These are phyloP conservation scores for Pachyseris speciosa DNA, from an alignment of 64 coral and sea anemone species.

Conservation along the genomic window DNA sequence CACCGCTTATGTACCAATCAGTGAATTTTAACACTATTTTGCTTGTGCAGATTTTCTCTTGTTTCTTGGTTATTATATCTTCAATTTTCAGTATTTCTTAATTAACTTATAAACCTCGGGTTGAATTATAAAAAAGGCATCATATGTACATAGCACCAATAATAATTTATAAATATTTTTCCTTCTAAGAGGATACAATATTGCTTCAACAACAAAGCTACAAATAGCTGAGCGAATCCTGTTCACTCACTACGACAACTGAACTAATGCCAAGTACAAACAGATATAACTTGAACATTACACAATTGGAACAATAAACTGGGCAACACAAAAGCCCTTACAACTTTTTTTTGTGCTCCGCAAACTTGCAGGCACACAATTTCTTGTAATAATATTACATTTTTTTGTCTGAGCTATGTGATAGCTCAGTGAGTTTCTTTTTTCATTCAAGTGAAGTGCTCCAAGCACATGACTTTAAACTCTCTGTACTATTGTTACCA, in stretches of 20 bases:
- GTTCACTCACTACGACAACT: neutral
- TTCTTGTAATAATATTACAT: neutral
- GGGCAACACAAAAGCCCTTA: neutral
- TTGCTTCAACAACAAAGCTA: conserved; percentile 39
- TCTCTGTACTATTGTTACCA: no score
- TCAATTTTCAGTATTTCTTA: no score
- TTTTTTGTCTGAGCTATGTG: neutral
- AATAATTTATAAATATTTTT: neutral
- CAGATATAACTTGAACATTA: neutral
- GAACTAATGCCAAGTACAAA: neutral
- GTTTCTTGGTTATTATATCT: no score
- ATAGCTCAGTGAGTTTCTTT: neutral
- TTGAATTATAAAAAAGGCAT: neutral
- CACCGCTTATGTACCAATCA: no score
- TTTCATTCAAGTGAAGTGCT: neutral
- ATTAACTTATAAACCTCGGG: no score
- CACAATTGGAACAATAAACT: neutral
- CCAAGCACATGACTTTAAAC: no score
- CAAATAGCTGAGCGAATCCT: neutral
- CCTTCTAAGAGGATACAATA: conserved; percentile 18
- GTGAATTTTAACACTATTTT: no score
- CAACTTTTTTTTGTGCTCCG: neutral
- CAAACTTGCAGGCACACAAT: neutral
- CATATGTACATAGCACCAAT: neutral
- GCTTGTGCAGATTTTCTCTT: no score